Base-by-base conservation (phyloP, 2,888 invertebrate species). In the Cheilosia grossa region DNA sequence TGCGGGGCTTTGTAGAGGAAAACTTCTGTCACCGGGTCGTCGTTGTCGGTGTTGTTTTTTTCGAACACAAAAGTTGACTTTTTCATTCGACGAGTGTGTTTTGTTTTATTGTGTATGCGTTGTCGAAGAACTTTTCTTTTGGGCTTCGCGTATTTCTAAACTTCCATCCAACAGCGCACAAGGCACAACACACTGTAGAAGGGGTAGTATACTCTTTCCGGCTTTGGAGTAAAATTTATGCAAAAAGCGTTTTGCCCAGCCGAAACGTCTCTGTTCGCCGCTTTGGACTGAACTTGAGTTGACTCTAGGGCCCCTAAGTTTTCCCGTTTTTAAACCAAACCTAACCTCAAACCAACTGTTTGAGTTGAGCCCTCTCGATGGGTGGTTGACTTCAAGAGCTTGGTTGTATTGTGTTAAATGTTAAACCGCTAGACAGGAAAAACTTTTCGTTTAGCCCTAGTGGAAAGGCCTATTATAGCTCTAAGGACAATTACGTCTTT, bases 361-460 rank as follows among this genome's bases (percentile, higher is more conserved):
- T 58, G 64, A 58, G 69, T 79, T 78, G 70, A 30, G 54, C 42
- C 7, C 33, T 6, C 24, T 21, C 13, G 51, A 51, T 24, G 51
- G 51, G 51, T 24, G 24, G 51, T 49, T 44, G 44, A 17, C 44
- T 47, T 54, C 42, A 27, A 21, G 44, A 19, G 56, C 49, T 30
- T 30, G 77, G 33, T 64, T 69, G 74, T 70, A 70, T 83, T 83
- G 83, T 80, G 80, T 83, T 80, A 66, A 83, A 83, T 66, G 83
- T 70, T 83, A 70, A 83, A 80, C 83, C 83, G 83, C 83, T 80
- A 83, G 83, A 83, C 83, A 83, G 83, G 80, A 83, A 83, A 77
- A 83, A 83, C 59, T 79, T 83, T 83, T 83, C 79, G 63, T 73
- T 74, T 70, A 73, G 79, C 37, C 58, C 58, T 63, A 37, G 73